Base-by-base conservation (phyloP, 2,797 vertebrate species). In the Pogoniulus pusillus region DNA sequence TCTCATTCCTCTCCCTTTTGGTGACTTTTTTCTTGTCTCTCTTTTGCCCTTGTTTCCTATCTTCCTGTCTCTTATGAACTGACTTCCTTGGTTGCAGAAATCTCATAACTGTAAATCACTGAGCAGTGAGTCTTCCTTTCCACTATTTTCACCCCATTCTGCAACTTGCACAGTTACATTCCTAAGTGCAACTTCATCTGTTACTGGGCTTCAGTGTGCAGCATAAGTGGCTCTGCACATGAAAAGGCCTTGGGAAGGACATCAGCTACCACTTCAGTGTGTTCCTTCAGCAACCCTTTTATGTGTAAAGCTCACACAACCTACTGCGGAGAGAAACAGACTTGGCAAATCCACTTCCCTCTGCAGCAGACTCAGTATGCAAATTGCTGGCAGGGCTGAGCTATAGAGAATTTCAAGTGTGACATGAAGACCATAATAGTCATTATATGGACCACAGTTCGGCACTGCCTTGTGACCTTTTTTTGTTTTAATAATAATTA, bases 181-280 rank as follows among this genome's bases (percentile, higher is more conserved):
- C 7, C 0, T 2, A 6, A 27, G 12, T 43, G 12, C 27, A 81
- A 2, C 30, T 39, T 57, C 49, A 9, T 16, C 63, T n/a, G 6
- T 53, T 72, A 12, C 11, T 4, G 3, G 30, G 16, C n/a, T 66
- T 24, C 47, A 37, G 0, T 0, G 0, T 0, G 0, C 62, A 41
- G 49, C 7, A 54, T 9, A 49, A 51, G 53, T 45, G 45, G 34
- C 24, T 54, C 19, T 2, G 1, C 39, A 8, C 30, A 1, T 10
- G 73, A 30, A 81, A 85, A 71, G 47, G 37, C 41, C 55, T 41
- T 5, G 30, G 82, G n/a, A 83, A 72, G 45, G 63, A 30, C 79
- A 27, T 1, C 0, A 18, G 3, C 30, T 16, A 3, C 29, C 18
- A 7, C 72, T 45, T 57, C 24, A 62, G n/a, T 0, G 1, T 65